These are phyloP conservation scores for Heliothis peltigera DNA, from an alignment of 2,888 invertebrate genomes.

Conservation along the genomic window DNA sequence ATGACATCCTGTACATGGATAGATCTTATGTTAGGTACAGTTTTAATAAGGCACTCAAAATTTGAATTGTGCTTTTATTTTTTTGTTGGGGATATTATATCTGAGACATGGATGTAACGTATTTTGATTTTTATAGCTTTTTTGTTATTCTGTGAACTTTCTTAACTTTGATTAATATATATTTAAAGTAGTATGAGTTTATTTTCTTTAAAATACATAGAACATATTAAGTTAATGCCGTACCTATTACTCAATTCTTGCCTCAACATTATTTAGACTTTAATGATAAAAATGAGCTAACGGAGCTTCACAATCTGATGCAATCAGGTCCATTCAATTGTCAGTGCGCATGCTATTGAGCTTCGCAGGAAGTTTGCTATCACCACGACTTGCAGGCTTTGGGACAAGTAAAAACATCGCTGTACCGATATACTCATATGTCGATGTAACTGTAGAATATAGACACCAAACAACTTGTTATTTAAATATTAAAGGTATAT, in stretches of 20 bases:
- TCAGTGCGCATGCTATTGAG: constrained; percentile 22
- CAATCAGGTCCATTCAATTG: constrained; percentile 51
- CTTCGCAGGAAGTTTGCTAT: constrained; percentile 44
- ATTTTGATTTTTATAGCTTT: no score
- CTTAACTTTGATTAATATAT: not conserved
- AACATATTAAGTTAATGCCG: no score
- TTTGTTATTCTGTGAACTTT: not conserved
- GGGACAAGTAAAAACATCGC: constrained; percentile 4
- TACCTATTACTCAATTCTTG: not conserved
- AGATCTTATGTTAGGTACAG: constrained; percentile 10
- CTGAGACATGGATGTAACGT: not conserved
- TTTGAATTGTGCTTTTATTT: not conserved
- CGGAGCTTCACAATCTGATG: constrained; percentile 40
- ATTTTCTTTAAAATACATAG: no score
- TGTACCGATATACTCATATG: no score
- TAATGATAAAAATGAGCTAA: constrained; percentile 42
- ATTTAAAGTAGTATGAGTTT: not conserved
- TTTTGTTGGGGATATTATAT: not conserved
- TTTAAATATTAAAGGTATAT: no score
- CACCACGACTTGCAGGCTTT: constrained; percentile 12
- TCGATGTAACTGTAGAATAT: no score
- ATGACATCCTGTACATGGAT: constrained; percentile 43
- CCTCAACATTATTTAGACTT: not conserved
- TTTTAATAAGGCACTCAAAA: constrained; percentile 19
- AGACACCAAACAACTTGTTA: no score